phyloP scores from a whole-genome alignment of 2,113 vertebrate genomes.

The Engystomops pustulosus region DNA sequence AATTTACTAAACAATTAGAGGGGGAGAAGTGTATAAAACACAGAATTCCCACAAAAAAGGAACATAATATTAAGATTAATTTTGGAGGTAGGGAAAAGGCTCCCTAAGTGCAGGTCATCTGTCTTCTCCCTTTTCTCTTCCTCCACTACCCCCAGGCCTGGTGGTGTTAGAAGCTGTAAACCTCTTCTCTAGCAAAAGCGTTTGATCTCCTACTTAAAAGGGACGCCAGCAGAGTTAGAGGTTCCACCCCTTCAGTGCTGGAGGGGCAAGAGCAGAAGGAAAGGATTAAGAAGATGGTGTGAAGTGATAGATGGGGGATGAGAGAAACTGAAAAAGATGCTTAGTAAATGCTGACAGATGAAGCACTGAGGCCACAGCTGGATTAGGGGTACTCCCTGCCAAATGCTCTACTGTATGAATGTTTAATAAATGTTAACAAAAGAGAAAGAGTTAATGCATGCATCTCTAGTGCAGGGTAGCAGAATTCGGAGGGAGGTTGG shows the following conservation, averaged over 20 bases:
- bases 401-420: neutral
- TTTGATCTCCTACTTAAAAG: slow-evolving; percentile 55
- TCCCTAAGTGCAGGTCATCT: slow-evolving; percentile 36
- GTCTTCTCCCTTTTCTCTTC: slow-evolving; percentile 31
- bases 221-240: slow-evolving; percentile 50
- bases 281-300: slow-evolving; percentile 52
- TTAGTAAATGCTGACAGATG: slow-evolving; percentile 50
- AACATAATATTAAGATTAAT: slow-evolving; percentile 48
- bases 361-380: slow-evolving; percentile 6
- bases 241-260: slow-evolving; percentile 56
- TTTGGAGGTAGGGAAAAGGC: slow-evolving; percentile 11
- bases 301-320: slow-evolving; percentile 33
- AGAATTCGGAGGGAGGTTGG: neutral
- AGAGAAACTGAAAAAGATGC: slow-evolving; percentile 37
- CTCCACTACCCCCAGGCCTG: slow-evolving; percentile 50
- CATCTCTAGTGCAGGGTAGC: neutral
- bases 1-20: slow-evolving; percentile 31
- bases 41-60: neutral
- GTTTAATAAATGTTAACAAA: neutral
- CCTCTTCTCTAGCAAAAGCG: slow-evolving; percentile 51
- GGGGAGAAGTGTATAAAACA: neutral
- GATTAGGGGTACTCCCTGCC: neutral
- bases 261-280: slow-evolving; percentile 59
- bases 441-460: neutral
- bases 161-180: slow-evolving; percentile 53